Evolutionary conservation across 1,140 invertebrate genomes (phyloP).

Genomic region (Oryzaephilus surinamensis): DNA sequence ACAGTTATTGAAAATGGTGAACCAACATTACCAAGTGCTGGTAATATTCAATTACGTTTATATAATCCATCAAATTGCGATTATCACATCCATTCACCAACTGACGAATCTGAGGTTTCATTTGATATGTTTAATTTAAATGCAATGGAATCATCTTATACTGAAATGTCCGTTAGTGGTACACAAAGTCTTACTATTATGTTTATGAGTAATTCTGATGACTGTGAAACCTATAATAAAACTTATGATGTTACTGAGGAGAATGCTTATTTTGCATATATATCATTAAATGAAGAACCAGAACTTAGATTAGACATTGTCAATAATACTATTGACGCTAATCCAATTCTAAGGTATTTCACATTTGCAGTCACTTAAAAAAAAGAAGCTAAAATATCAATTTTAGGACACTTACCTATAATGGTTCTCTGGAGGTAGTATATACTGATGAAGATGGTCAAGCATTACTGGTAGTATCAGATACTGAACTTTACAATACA

Average conservation of each 20-base stretch:
- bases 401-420: too few species aligned
- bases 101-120: neutral
- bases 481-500: too few species aligned
- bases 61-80: conserved; percentile 45
- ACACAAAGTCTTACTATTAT: neutral
- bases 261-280: too few species aligned
- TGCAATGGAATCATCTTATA: neutral
- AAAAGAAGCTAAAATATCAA: too few species aligned
- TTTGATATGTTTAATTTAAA: neutral
- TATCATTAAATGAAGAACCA: too few species aligned
- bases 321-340: too few species aligned
- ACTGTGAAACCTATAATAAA: neutral
- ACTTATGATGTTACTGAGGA: neutral
- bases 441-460: too few species aligned
- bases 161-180: neutral
- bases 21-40: conserved; percentile 46
- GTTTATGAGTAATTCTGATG: neutral
- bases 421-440: too few species aligned
- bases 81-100: neutral
- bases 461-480: too few species aligned
- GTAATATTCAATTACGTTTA: conserved; percentile 54
- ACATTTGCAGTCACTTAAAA: too few species aligned
- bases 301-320: too few species aligned
- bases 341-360: too few species aligned
- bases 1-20: conserved; percentile 48